Conservation (phyloP, 2,113 vertebrate species). For the Tichodroma muraria region DNA sequence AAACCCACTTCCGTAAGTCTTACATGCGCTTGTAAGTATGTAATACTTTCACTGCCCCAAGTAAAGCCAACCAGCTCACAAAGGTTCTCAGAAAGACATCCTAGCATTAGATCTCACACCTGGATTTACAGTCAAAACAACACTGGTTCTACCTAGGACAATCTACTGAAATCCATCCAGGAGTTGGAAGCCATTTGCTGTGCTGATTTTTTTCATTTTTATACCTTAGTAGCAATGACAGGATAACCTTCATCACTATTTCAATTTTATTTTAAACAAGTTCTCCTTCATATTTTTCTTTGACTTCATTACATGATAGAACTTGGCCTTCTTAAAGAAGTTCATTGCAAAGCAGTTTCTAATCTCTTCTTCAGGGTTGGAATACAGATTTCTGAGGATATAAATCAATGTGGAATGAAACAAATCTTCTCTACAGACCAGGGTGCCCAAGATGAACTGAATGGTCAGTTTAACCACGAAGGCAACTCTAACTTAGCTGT, state of each 20-base stretch:
- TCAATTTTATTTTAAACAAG: neutral
- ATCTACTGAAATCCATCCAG: neutral
- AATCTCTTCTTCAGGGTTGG: neutral
- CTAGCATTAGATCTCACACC: neutral
- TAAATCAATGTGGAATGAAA: neutral
- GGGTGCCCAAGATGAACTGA: neutral
- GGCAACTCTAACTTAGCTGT: neutral
- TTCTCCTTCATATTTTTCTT: neutral
- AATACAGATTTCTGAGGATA: neutral
- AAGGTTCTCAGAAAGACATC: neutral
- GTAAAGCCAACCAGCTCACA: neutral
- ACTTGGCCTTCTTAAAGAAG: neutral
- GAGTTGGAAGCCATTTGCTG: neutral
- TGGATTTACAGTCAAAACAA: neutral
- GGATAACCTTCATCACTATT: neutral
- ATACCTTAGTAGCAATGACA: neutral
- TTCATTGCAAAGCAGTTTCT: neutral
- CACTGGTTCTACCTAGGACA: neutral
- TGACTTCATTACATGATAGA: neutral
- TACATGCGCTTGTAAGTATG: rapidly evolving
- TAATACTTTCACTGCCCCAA: neutral
- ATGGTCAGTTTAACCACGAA: neutral
- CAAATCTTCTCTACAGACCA: neutral
- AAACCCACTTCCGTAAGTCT: neutral
- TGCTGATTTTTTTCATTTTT: neutral